These are phyloP conservation scores for Drosophila rufa DNA, from an alignment of 1,140 invertebrate genomes.

Conservation along the genomic window DNA sequence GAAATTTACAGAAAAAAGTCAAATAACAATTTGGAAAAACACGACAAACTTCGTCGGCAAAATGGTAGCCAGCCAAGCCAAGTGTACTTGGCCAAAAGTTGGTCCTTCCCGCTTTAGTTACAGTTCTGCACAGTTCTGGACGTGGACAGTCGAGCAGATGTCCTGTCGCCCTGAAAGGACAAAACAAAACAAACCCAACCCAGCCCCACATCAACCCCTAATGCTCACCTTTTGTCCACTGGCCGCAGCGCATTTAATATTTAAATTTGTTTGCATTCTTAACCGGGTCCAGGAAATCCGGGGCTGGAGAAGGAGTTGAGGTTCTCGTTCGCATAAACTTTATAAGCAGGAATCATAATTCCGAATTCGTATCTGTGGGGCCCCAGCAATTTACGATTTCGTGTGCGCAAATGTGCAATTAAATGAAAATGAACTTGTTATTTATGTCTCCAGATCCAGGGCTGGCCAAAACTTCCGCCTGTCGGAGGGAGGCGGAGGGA, in stretches of 20 bases:
- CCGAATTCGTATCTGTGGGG: slow-evolving; percentile 42
- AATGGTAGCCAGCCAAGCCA: slow-evolving; percentile 39
- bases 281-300: slow-evolving; percentile 32
- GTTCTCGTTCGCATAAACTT: slow-evolving; percentile 30
- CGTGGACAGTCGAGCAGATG: slow-evolving; percentile 69
- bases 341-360: slow-evolving; percentile 74
- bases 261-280: slow-evolving; percentile 81
- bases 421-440: slow-evolving; percentile 82
- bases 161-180: slow-evolving; percentile 55
- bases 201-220: slow-evolving; percentile 1
- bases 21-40: slow-evolving; percentile 78
- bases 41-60: slow-evolving; percentile 55
- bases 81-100: slow-evolving; percentile 72
- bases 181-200: slow-evolving; percentile 17
- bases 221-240: slow-evolving; percentile 28
- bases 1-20: slow-evolving; percentile 64
- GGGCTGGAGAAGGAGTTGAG: slow-evolving; percentile 40
- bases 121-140: slow-evolving; percentile 25
- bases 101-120: slow-evolving; percentile 61
- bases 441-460: slow-evolving; percentile 59
- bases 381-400: slow-evolving; percentile 50
- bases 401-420: slow-evolving; percentile 76
- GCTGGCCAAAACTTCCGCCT: slow-evolving; percentile 30
- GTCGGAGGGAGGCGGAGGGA: background rate
- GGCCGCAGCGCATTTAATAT: slow-evolving; percentile 69